phyloP scores from a whole-genome alignment of 2,888 invertebrate species.

The Cataglyphis rosenhaueri region DNA sequence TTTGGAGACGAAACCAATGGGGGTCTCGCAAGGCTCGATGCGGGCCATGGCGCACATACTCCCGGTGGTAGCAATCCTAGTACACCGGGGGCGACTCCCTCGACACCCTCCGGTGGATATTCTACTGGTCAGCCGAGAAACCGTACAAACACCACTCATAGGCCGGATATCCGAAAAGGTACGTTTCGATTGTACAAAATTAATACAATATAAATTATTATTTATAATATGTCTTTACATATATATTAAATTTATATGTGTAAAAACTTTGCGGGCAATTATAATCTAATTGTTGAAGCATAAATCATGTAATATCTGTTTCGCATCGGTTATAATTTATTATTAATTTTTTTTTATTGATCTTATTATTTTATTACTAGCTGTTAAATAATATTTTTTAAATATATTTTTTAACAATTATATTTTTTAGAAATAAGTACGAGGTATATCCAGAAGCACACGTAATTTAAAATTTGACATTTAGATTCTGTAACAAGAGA shows the following conservation, averaged over 20 bases:
- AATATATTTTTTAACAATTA: background rate
- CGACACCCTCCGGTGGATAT: slow-evolving; percentile 82
- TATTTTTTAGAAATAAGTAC: background rate
- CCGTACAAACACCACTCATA: slow-evolving; percentile 82
- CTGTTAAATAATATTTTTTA: background rate
- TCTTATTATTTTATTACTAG: slow-evolving; percentile 4
- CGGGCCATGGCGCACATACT: slow-evolving; percentile 85
- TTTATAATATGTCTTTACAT: too few relatives aligned
- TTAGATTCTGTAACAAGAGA: slow-evolving; percentile 22
- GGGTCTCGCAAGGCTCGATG: slow-evolving; percentile 87
- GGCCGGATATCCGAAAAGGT: slow-evolving; percentile 88
- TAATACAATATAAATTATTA: background rate
- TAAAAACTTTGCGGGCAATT: background rate
- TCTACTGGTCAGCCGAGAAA: slow-evolving; percentile 85
- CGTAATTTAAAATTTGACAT: slow-evolving; percentile 37
- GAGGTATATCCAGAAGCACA: background rate
- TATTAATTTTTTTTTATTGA: background rate
- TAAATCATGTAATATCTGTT: background rate
- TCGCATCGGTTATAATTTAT: background rate
- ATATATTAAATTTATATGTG: background rate
- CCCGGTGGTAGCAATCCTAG: slow-evolving; percentile 88
- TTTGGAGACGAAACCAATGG: slow-evolving; percentile 94
- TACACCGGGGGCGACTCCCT: slow-evolving; percentile 86
- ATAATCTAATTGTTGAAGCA: background rate
- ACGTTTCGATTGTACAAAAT: slow-evolving; percentile 66